Percentiles rank a stretch among this genome's conserved stretches.
phyloP scores from a whole-genome alignment of 2,888 invertebrate species.

The Orchesellides sinensis region DNA sequence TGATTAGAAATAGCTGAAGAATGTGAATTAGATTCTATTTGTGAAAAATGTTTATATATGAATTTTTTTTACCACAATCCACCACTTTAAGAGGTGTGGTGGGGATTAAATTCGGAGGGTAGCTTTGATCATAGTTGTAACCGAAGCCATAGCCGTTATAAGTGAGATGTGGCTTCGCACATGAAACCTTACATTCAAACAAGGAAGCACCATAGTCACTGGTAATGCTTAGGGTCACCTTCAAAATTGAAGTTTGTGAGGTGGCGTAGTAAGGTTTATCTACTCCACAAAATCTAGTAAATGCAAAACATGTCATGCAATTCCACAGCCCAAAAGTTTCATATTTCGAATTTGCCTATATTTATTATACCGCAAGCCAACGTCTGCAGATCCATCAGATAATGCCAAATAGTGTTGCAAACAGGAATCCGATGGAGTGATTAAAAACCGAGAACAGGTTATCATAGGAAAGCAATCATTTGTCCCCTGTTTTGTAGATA shows the following conservation, averaged over 20 bases:
- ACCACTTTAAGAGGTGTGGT: not conserved
- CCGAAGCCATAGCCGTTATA: too few species aligned
- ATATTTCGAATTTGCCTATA: too few species aligned
- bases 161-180: too few species aligned
- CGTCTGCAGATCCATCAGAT: not conserved
- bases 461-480: not conserved
- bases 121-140: too few species aligned
- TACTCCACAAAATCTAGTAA: not conserved
- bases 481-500: too few species aligned
- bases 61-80: not conserved
- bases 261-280: not conserved
- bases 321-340: too few species aligned
- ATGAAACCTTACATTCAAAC: too few species aligned
- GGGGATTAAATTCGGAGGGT: not conserved
- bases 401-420: not conserved
- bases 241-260: not conserved
- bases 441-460: not conserved
- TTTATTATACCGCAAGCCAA: not conserved
- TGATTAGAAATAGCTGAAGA: too few species aligned
- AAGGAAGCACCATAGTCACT: too few species aligned
- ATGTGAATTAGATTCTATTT: not conserved
- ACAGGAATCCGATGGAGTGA: not conserved
- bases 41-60: not conserved
- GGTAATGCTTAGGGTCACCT: too few species aligned
- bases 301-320: too few species aligned